A percentile compares a stretch with the other conserved stretches of the same genome.
phyloP scores from a whole-genome alignment of 2,797 vertebrate species.

The Fistularia tabacaria region DNA sequence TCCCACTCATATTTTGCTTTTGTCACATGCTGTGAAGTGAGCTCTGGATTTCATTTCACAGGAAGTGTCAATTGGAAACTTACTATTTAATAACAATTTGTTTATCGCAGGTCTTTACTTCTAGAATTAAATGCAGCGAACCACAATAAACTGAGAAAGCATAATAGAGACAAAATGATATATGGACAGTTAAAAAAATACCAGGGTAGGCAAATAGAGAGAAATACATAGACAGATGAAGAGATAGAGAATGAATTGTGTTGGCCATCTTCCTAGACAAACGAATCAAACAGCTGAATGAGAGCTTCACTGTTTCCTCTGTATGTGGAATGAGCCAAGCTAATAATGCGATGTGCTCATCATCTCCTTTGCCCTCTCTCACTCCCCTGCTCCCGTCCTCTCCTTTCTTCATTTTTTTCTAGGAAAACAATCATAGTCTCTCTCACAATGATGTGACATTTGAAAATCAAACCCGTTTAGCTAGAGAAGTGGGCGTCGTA shows the following conservation, averaged over 20 bases:
- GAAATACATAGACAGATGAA: slow-evolving; percentile 27
- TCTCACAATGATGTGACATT: slow-evolving; percentile 58
- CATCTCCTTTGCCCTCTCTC: slow-evolving; percentile 36
- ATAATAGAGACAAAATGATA: slow-evolving; percentile 50
- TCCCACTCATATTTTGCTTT: slow-evolving; percentile 51
- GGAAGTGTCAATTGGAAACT: slow-evolving; percentile 36
- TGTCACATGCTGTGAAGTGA: slow-evolving; percentile 47
- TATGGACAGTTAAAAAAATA: slow-evolving; percentile 29
- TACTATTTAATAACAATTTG: slow-evolving; percentile 53
- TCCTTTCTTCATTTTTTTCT: slow-evolving; percentile 31
- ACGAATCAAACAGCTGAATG: slow-evolving; percentile 58
- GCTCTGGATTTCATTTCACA: slow-evolving; percentile 41
- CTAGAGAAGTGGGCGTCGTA: slow-evolving; percentile 45
- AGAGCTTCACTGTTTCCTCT: slow-evolving; percentile 54
- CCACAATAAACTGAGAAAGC: slow-evolving; percentile 62
- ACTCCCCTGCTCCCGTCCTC: slow-evolving; percentile 28
- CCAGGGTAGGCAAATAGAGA: slow-evolving; percentile 15
- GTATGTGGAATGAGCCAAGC: slow-evolving; percentile 47
- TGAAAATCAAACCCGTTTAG: slow-evolving; percentile 61
- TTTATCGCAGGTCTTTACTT: slow-evolving; percentile 39
- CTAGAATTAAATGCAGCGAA: slow-evolving; percentile 48
- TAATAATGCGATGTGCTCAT: slow-evolving; percentile 66
- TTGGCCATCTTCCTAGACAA: slow-evolving; percentile 56
- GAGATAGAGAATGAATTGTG: slow-evolving; percentile 44
- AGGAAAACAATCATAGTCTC: slow-evolving; percentile 51